Conservation (phyloP, 2,113 vertebrate genomes). For the Lepus americanus region DNA sequence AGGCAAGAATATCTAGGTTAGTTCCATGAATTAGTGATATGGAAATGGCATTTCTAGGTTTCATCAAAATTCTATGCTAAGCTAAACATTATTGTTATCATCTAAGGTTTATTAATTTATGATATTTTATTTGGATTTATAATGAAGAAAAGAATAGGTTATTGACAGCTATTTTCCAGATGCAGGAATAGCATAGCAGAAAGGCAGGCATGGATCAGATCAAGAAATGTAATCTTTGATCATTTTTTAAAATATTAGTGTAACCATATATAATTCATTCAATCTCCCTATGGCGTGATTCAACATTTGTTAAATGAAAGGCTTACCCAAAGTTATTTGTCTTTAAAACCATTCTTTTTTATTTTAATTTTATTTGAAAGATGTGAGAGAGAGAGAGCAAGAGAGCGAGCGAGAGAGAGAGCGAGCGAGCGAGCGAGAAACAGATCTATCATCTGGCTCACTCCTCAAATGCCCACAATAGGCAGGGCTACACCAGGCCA, state of each 20-base stretch:
- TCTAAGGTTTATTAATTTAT: background rate
- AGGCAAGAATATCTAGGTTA: background rate
- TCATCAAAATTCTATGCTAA: background rate
- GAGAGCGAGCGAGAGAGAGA: no score
- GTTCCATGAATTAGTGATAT: background rate
- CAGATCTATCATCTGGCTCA: no score
- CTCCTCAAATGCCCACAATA: no score
- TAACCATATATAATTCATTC: background rate
- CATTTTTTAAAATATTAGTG: background rate
- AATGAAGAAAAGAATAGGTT: background rate
- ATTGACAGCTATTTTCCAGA: background rate
- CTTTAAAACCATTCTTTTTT: no score
- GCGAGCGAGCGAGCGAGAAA: no score
- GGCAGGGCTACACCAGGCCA: no score
- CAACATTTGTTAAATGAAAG: conserved; percentile 5
- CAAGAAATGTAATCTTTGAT: background rate
- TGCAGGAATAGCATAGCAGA: background rate
- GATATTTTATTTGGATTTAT: background rate
- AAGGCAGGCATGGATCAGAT: background rate
- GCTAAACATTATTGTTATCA: background rate
- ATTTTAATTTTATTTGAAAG: no score
- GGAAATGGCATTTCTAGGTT: background rate
- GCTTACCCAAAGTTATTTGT: background rate
- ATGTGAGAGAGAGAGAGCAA: no score
- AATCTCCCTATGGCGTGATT: background rate